Percentiles rank a stretch among this genome's conserved stretches.
Conservation (phyloP, 2,113 vertebrate genomes). For the Chloropsis cyanopogon region DNA sequence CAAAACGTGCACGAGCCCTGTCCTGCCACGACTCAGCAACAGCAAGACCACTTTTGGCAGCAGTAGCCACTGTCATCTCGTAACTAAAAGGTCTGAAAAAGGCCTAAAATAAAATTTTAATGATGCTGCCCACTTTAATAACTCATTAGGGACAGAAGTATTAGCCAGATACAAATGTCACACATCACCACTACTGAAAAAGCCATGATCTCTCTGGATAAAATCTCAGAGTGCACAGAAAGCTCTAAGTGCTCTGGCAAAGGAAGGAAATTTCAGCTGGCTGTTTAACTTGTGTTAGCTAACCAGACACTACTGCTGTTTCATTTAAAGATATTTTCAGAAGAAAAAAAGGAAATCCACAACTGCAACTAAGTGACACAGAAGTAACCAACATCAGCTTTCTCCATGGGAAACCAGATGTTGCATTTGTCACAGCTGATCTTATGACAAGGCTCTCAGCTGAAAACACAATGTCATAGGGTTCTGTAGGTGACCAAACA, state of each 20-base stretch:
- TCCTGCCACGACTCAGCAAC: fast-evolving
- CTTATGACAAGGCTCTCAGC: neutral
- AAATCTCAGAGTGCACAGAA: neutral
- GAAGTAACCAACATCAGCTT: neutral
- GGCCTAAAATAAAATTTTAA: neutral
- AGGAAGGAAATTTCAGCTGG: neutral
- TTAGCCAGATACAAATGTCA: neutral
- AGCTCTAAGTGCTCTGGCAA: neutral
- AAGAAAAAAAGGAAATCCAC: neutral
- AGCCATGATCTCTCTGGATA: neutral
- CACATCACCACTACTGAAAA: neutral
- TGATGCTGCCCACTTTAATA: neutral
- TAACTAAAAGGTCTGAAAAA: neutral
- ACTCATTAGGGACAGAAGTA: neutral
- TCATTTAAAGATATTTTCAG: neutral
- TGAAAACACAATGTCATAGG: neutral
- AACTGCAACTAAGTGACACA: neutral
- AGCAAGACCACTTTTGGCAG: neutral
- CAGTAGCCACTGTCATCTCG: neutral
- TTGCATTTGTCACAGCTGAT: neutral
- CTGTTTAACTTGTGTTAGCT: neutral
- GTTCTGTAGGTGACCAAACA: neutral
- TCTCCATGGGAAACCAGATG: neutral
- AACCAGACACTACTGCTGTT: neutral
- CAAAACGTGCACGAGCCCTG: neutral